Evolutionary conservation across 2,888 invertebrate genomes (phyloP).

Genomic region (Sepioteuthis lessoniana): DNA sequence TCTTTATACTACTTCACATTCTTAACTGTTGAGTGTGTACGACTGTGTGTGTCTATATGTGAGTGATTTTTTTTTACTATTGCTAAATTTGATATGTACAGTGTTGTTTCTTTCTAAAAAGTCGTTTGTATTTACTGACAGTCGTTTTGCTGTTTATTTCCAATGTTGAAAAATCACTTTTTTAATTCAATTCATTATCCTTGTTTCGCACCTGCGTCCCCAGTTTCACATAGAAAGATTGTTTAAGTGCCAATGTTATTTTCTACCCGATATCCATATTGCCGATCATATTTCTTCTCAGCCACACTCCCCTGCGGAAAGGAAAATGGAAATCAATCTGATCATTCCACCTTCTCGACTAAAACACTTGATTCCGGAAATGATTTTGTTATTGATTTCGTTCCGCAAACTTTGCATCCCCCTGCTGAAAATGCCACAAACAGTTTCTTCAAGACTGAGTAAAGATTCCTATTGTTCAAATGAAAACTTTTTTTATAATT

Average conservation of each 20-base stretch:
- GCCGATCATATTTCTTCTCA: neutral
- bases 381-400: neutral
- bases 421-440: neutral
- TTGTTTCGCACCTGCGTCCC: neutral
- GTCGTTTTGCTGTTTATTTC: neutral
- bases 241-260: neutral
- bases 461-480: neutral
- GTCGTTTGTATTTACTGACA: neutral
- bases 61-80: too few relatives aligned
- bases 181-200: neutral
- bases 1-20: too few relatives aligned
- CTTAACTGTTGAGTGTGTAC: too few relatives aligned
- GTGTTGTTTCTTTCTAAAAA: neutral
- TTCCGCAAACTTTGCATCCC: neutral
- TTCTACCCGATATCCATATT: neutral
- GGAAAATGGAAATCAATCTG: neutral
- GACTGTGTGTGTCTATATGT: too few relatives aligned
- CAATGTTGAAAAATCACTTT: neutral
- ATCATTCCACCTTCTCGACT: too few relatives aligned
- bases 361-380: neutral
- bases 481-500: too few relatives aligned
- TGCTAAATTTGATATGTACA: too few relatives aligned
- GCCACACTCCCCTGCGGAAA: neutral
- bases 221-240: neutral
- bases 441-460: neutral